Evolutionary conservation across 2,888 invertebrate species (phyloP), one percentile per base, ranked within the genome.

Genomic region (Onthophagus sagittarius): DNA sequence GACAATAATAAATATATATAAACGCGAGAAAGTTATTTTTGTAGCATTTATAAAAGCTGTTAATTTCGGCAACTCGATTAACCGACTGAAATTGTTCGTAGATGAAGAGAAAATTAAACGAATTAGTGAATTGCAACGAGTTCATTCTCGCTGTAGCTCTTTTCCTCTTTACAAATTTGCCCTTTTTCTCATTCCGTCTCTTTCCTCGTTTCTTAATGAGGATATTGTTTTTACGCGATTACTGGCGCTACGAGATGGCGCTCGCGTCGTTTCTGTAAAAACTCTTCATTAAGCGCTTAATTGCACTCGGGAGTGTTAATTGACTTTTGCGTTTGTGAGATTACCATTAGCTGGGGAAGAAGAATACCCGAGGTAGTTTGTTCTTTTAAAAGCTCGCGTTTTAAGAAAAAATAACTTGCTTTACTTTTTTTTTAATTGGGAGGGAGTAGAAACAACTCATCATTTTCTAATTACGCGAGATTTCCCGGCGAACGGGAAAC

Each of bases 161-260:
- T 23, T 23, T 23, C 23, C 23, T 23, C 23, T 23, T 3, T 23
- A 2, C 3, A 23, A 23, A 23, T 23, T 23, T 23, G 23, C 23
- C 23, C 23, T 23, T 23, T 23, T 23, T 3, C 23, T 23, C 23
- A 23, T 23, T 23, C 23, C 3, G 23, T 23, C 23, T 73, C 73
- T 70, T 64, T 15, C 64, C 64, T 15, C 14, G 3, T 23, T 70
- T 74, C 63, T 72, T 75, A 77, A 77, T 76, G 76, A 80, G 80
- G 80, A 80, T 80, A 80, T 80, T 80, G 80, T 80, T 80, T 80
- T 80, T 80, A 80, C 77, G 77, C 73, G 77, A 80, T 80, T 80
- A 80, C 76, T 75, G 76, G 75, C 32, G 67, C 32, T 67, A 62
- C 63, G 74, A 73, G 69, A 71, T 53, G 63, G 31, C 71, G 62